A percentile compares a stretch with the other conserved stretches of the same genome.
These are phyloP conservation scores for Percina caprodes DNA, from an alignment of 2,113 vertebrate genomes.

Conservation along the genomic window DNA sequence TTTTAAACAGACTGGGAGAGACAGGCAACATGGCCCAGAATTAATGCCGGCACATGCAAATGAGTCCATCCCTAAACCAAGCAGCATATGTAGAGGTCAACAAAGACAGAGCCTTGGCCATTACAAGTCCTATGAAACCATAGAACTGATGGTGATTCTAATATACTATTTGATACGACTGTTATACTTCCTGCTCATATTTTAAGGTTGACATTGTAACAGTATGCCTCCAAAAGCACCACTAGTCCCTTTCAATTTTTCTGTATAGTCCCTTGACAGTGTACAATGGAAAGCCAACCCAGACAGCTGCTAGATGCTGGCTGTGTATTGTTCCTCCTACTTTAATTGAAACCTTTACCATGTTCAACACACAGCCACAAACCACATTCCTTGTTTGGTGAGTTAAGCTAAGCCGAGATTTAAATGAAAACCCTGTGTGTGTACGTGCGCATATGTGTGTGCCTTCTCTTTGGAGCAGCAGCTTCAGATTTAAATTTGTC, in stretches of 20 bases:
- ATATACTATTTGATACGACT: slow-evolving; percentile 66
- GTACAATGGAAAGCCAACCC: slow-evolving; percentile 47
- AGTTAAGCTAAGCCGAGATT: slow-evolving; percentile 79
- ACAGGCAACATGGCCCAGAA: background rate
- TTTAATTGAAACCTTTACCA: slow-evolving; percentile 81
- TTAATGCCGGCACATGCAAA: slow-evolving; percentile 24
- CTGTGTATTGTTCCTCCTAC: slow-evolving; percentile 74
- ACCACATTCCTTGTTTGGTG: slow-evolving; percentile 82
- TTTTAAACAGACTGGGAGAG: slow-evolving; percentile 39
- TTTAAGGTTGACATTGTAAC: slow-evolving; percentile 55
- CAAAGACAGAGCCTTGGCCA: slow-evolving; percentile 20
- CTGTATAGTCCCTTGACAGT: slow-evolving; percentile 31
- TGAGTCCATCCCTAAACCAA: slow-evolving; percentile 24
- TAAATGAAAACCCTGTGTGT: slow-evolving; percentile 81
- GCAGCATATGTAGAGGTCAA: slow-evolving; percentile 47
- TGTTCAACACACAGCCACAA: slow-evolving; percentile 81
- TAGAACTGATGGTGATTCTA: slow-evolving; percentile 45
- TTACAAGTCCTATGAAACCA: slow-evolving; percentile 31
- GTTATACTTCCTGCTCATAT: slow-evolving; percentile 55
- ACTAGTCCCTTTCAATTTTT: slow-evolving; percentile 29
- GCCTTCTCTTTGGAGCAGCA: slow-evolving; percentile 50
- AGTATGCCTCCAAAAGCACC: slow-evolving; percentile 54
- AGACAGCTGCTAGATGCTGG: slow-evolving; percentile 71
- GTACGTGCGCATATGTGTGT: slow-evolving; percentile 38
- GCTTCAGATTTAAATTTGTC: slow-evolving; percentile 75